Evolutionary conservation across 1,140 invertebrate species (phyloP).

Genomic region (Halesus radiatus): DNA sequence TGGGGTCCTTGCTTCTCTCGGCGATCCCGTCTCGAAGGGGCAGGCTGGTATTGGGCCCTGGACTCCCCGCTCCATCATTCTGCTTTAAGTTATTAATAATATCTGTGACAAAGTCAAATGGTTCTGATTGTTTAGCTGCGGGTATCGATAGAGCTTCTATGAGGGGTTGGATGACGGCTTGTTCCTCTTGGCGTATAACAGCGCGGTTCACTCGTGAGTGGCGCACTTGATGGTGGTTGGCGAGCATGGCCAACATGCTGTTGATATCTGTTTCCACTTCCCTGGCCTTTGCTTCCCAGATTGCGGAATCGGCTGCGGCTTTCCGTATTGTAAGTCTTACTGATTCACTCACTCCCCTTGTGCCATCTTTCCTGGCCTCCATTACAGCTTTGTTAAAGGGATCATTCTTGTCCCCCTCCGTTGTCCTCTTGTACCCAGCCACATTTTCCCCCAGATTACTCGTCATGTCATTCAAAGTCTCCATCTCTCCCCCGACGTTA

Average conservation of each 20-base stretch:
- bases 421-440: constrained; percentile 60
- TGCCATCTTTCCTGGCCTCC: constrained; percentile 24
- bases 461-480: constrained; percentile 66
- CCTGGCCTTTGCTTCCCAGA: constrained; percentile 64
- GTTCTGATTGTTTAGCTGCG: constrained; percentile 16
- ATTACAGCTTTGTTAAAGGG: constrained; percentile 56
- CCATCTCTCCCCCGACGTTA: constrained; percentile 66
- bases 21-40: background rate
- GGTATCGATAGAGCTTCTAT: constrained; percentile 30
- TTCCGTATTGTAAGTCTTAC: constrained; percentile 63
- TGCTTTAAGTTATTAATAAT: constrained; percentile 48
- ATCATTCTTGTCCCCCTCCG: constrained; percentile 64
- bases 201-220: background rate
- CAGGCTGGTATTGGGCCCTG: background rate
- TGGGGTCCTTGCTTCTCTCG: constrained; percentile 10
- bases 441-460: constrained; percentile 68
- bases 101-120: constrained; percentile 53
- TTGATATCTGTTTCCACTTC: constrained; percentile 66
- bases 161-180: constrained; percentile 38
- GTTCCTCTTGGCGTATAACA: constrained; percentile 14
- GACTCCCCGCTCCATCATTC: background rate
- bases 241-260: constrained; percentile 64
- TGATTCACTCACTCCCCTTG: constrained; percentile 57
- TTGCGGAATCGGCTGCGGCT: constrained; percentile 64
- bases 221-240: constrained; percentile 54